Percentiles rank a stretch among this genome's conserved stretches.
Evolutionary conservation across 2,888 invertebrate genomes (phyloP).

Genomic region (Lasius platythorax): DNA sequence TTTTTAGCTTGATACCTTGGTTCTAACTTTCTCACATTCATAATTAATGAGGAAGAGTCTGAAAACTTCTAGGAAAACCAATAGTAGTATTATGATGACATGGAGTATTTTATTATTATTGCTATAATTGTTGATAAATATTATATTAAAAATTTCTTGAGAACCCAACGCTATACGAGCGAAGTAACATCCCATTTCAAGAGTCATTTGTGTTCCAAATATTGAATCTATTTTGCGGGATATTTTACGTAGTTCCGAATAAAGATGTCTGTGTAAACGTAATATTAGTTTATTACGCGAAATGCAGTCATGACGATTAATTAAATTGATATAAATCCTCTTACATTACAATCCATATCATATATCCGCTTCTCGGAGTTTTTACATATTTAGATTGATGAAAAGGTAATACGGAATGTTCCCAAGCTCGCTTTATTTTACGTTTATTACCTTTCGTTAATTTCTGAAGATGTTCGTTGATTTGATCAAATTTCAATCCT

Average conservation of each 20-base stretch:
- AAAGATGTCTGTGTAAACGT: conserved; percentile 18
- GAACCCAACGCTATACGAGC: not conserved
- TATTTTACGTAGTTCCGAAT: conserved; percentile 17
- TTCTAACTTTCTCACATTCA: conserved; percentile 7
- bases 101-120: not conserved
- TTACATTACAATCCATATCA: conserved; percentile 37
- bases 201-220: conserved; percentile 20
- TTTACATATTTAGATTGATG: not conserved
- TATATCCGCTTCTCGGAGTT: not conserved
- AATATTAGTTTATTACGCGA: not conserved
- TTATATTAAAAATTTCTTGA: not conserved
- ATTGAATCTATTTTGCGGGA: not conserved
- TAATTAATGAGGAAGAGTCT: conserved; percentile 9
- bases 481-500: conserved; percentile 9
- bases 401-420: not conserved
- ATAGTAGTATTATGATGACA: not conserved
- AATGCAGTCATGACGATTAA: not conserved
- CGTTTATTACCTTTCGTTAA: not conserved
- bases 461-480: not conserved
- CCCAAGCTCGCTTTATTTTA: not conserved
- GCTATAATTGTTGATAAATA: not conserved
- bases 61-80: not conserved
- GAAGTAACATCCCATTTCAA: conserved; percentile 20
- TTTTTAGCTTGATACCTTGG: not conserved
- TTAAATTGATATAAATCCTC: not conserved